Evolutionary conservation across 2,797 vertebrate species (phyloP), one percentile per base, ranked within the genome.

Genomic region (Muscicapa comitata): DNA sequence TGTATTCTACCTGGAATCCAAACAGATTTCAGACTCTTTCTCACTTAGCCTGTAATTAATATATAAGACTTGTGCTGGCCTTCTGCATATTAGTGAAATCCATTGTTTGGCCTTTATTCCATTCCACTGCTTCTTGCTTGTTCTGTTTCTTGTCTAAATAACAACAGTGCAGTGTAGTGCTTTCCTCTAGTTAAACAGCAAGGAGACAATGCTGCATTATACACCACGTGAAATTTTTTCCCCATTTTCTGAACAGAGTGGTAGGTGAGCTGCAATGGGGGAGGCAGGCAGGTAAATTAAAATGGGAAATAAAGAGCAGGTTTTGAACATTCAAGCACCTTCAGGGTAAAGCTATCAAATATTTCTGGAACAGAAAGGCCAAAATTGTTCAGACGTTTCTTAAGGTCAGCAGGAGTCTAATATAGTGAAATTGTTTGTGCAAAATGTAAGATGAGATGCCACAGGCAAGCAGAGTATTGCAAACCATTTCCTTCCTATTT

Each of bases 151-250:
- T 67, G 9, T 33, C 43, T 62, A 50, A 80, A 35, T 42, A 68
- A 45, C 11, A 70, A 6, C 31, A 79, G 7, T 20, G 24, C 53
- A 57, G 11, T 7, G 43, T 28, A 54, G 6, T 28, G 53, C 25
- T 62, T 77, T 74, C 80, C 29, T 57, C 17, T 71, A 42, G 9
- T 25, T 71, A 38, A 71, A 68, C 10, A 53, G 17, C 38, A 65
- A 68, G 19, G 42, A 21, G 10, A 63, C 17, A 62, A 43, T 1
- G 3, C 17, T 82, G 40, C 31, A 17, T 82, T 72, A 90, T 67
- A 26, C 1, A 35, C 9, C 10, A 8, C 0, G 0, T 24, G 9
- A 72, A 48, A 8, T 37, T 26, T 43, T 45, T 5, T 1, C 5
- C n/a, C 7, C 31, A 7, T 13, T 37, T 86, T 77, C 28, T 29